Conservation (phyloP, 2,888 invertebrate genomes). For the Arenicola marina region DNA sequence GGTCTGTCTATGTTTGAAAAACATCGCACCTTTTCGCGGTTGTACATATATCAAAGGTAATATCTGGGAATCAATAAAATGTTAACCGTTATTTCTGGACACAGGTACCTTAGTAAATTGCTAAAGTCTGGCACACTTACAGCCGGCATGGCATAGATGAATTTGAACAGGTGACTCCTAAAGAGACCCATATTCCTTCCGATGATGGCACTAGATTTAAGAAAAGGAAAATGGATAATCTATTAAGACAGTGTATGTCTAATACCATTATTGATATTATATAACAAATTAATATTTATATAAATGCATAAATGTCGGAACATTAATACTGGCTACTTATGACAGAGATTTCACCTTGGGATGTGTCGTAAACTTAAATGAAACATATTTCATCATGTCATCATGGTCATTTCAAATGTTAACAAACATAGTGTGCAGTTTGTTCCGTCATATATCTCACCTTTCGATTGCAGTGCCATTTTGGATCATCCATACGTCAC, state of each 20-base stretch:
- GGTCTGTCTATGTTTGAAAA: no score
- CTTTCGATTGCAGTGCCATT: conserved; percentile 92
- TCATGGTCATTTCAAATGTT: neutral
- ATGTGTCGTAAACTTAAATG: neutral
- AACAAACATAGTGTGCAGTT: neutral
- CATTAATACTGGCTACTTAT: no score
- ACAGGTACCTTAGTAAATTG: no score
- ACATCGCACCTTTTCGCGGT: no score
- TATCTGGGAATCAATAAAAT: no score
- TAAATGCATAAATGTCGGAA: neutral
- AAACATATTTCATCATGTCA: neutral
- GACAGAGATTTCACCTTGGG: no score
- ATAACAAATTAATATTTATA: neutral
- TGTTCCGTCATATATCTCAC: conserved; percentile 55
- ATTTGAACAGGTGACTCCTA: conserved; percentile 74
- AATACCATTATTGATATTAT: neutral
- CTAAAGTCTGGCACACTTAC: conserved; percentile 65
- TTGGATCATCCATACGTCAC: conserved; percentile 97
- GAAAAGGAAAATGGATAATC: neutral
- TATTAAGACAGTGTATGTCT: neutral
- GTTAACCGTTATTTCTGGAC: no score
- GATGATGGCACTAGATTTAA: conserved; percentile 84
- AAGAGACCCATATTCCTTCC: conserved; percentile 82
- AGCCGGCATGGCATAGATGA: conserved; percentile 84
- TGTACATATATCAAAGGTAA: no score